phyloP scores from a whole-genome alignment of 2,113 vertebrate species.

The Sebastes schlegelii region DNA sequence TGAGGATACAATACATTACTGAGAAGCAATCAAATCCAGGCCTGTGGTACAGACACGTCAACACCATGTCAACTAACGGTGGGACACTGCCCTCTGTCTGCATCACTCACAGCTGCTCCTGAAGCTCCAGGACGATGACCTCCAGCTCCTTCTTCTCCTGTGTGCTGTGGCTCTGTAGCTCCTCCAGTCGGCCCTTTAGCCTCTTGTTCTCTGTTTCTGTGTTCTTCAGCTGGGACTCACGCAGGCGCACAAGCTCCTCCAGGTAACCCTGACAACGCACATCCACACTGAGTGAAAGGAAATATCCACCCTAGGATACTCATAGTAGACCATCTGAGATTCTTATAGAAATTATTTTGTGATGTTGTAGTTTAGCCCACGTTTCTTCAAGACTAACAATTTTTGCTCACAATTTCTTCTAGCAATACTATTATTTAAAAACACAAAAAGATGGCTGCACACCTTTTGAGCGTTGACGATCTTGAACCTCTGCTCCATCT shows the following conservation, averaged over 20 bases:
- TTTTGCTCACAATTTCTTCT: background rate
- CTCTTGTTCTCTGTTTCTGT: conserved; percentile 93
- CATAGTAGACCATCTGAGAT: background rate
- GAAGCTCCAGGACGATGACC: conserved; percentile 93
- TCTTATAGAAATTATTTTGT: background rate
- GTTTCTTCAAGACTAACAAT: background rate
- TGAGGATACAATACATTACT: conserved; percentile 71
- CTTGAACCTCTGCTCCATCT: conserved; percentile 98
- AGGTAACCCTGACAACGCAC: conserved; percentile 89
- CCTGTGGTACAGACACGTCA: background rate
- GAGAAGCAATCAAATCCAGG: background rate
- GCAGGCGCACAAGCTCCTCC: conserved; percentile 94
- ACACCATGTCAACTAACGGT: background rate
- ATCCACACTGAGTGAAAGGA: conserved; percentile 15
- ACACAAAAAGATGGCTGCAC: background rate
- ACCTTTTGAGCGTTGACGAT: conserved; percentile 98
- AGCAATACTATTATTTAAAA: background rate
- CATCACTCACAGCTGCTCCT: conserved; percentile 93
- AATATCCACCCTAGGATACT: background rate
- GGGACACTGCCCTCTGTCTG: background rate
- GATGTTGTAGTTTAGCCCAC: background rate
- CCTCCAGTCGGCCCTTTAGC: conserved; percentile 89
- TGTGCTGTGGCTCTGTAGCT: conserved; percentile 89
- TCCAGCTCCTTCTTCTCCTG: conserved; percentile 96
- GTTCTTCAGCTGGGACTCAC: conserved; percentile 97